These are phyloP conservation scores for Dinothrombium tinctorium DNA, from an alignment of 1,140 invertebrate species.

Conservation along the genomic window DNA sequence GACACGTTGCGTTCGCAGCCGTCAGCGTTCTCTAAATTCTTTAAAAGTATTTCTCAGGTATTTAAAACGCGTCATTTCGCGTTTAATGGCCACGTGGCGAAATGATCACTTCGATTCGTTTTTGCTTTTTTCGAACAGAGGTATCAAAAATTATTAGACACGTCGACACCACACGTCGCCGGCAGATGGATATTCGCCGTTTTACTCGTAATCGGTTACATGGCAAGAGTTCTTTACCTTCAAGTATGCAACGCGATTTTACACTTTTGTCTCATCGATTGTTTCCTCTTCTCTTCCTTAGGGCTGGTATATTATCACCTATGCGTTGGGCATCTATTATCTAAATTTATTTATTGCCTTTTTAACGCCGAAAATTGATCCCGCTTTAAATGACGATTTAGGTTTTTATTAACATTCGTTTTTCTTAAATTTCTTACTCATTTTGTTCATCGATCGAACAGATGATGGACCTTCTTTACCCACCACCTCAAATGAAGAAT, in stretches of 20 bases:
- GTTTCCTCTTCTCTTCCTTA: conserved; percentile 28
- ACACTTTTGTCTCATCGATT: conserved; percentile 8
- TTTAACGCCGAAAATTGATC: conserved; percentile 96
- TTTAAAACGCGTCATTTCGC: too few species aligned
- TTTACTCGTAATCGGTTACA: conserved; percentile 22
- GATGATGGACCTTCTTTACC: conserved; percentile 73
- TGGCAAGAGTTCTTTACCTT: conserved; percentile 16
- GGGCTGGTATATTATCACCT: conserved; percentile 99
- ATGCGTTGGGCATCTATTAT: conserved; percentile 94
- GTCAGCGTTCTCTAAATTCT: too few species aligned
- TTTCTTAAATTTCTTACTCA: too few species aligned
- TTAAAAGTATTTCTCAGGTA: too few species aligned
- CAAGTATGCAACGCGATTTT: not conserved
- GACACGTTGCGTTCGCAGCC: too few species aligned
- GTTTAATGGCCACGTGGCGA: too few species aligned
- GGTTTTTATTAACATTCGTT: too few species aligned
- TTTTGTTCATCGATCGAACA: too few species aligned
- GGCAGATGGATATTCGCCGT: conserved; percentile 27
- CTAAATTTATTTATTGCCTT: conserved; percentile 98
- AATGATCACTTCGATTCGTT: too few species aligned
- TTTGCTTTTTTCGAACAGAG: conserved; percentile 15
- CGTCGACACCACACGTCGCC: conserved; percentile 27
- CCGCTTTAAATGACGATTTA: conserved; percentile 60
- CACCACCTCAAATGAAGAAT: conserved; percentile 84
- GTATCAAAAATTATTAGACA: conserved; percentile 30